Evolutionary conservation across 2,888 invertebrate genomes (phyloP).

Genomic region (Beris chalybata): DNA sequence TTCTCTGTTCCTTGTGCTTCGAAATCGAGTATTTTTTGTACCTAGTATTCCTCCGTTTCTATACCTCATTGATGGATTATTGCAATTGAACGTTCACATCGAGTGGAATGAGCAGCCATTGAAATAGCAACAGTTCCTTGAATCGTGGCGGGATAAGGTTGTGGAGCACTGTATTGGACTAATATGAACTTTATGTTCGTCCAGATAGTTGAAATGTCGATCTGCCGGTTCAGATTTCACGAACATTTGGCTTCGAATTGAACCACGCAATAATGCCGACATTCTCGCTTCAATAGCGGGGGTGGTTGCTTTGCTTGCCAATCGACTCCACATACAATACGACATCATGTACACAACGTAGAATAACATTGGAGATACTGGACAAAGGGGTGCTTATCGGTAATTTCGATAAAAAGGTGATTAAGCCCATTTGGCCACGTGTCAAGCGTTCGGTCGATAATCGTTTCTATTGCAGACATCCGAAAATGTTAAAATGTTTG

Average conservation of each 20-base stretch:
- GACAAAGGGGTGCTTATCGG: conserved; percentile 24
- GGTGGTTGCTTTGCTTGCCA: too few species aligned
- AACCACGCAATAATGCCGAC: conserved; percentile 4
- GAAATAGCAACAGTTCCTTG: conserved; percentile 17
- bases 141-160: neutral
- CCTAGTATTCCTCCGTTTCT: conserved; percentile 2
- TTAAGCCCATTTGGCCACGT: conserved; percentile 38
- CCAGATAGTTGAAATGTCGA: conserved; percentile 15
- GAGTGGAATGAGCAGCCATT: conserved; percentile 9
- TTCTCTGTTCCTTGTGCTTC: neutral
- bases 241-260: conserved; percentile 18
- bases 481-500: conserved; percentile 14
- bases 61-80: conserved; percentile 27
- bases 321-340: too few species aligned
- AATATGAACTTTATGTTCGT: conserved; percentile 14
- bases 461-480: conserved; percentile 18
- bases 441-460: conserved; percentile 37
- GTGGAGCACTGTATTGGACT: conserved; percentile 5
- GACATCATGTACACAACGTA: too few species aligned
- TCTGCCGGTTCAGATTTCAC: conserved; percentile 19
- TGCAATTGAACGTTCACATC: conserved; percentile 24
- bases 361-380: neutral
- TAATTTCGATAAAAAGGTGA: conserved; percentile 35
- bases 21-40: too few species aligned
- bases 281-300: too few species aligned